These are phyloP conservation scores for Azemiops feae DNA, from an alignment of 2,113 vertebrate genomes.

Conservation along the genomic window DNA sequence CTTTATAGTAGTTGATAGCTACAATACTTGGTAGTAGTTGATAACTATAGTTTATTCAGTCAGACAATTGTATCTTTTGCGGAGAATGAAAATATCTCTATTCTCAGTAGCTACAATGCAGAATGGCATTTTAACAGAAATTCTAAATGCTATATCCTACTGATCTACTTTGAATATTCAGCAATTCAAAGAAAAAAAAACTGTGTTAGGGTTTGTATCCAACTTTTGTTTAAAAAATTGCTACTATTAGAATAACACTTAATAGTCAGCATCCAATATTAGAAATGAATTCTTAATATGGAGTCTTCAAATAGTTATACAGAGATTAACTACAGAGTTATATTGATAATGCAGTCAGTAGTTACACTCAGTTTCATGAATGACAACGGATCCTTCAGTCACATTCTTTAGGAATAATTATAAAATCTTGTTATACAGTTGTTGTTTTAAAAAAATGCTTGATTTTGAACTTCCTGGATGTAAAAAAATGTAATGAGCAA, in stretches of 20 bases:
- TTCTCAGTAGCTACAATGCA: neutral
- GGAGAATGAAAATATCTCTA: neutral
- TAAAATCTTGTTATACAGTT: conserved; percentile 29
- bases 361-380: conserved; percentile 32
- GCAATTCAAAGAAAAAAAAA: conserved; percentile 21
- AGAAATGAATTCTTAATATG: conserved; percentile 3
- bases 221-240: conserved; percentile 28
- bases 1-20: neutral
- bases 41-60: neutral
- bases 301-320: conserved; percentile 20
- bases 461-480: conserved; percentile 49
- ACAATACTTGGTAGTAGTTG: neutral
- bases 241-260: conserved; percentile 25
- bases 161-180: neutral
- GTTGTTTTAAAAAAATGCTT: conserved; percentile 35
- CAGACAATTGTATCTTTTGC: neutral
- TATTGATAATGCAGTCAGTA: conserved; percentile 38
- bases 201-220: neutral
- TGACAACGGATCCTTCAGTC: conserved; percentile 39
- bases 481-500: conserved; percentile 39
- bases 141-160: neutral
- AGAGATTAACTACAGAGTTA: conserved; percentile 42
- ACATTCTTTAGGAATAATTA: conserved; percentile 28
- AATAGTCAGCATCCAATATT: conserved; percentile 20
- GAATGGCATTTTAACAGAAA: neutral